Percentiles rank a stretch among this genome's conserved stretches.
phyloP scores from a whole-genome alignment of 2,888 invertebrate species.

The Selenia dentaria region DNA sequence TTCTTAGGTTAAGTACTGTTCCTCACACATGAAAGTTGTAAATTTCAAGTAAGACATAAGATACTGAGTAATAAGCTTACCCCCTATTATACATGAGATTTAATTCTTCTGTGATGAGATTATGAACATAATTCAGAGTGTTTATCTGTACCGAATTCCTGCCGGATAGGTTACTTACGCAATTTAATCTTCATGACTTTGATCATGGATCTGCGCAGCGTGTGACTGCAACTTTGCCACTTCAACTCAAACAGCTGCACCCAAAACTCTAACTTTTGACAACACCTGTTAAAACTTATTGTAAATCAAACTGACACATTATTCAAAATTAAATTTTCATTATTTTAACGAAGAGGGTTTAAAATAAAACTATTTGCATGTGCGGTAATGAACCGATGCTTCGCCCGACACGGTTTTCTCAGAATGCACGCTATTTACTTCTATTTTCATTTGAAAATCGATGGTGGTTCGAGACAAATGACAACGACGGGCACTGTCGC shows the following conservation, averaged over 20 bases:
- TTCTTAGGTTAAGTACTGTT: too few species aligned
- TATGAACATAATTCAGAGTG: too few species aligned
- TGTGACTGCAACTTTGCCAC: conserved; percentile 59
- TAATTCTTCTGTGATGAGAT: too few species aligned
- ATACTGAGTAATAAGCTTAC: too few species aligned
- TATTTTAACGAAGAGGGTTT: conserved; percentile 6
- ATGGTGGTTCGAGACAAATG: conserved; percentile 73
- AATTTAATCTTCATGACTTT: conserved; percentile 83
- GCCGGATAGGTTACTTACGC: conserved; percentile 62
- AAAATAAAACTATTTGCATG: conserved; percentile 22
- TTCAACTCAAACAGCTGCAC: conserved; percentile 57
- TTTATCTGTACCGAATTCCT: too few species aligned
- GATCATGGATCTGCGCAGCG: conserved; percentile 79
- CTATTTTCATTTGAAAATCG: conserved; percentile 59
- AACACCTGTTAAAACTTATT: conserved; percentile 50
- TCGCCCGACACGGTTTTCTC: conserved; percentile 42
- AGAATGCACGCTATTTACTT: conserved; percentile 42
- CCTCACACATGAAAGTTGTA: too few species aligned
- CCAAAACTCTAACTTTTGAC: conserved; percentile 55
- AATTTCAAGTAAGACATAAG: too few species aligned
- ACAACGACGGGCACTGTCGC: conserved; percentile 69
- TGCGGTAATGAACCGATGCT: conserved; percentile 35
- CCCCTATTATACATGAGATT: too few species aligned
- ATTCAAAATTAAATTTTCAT: conserved; percentile 36
- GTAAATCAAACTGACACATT: conserved; percentile 44